A percentile compares a stretch with the other conserved stretches of the same genome.
phyloP scores from a whole-genome alignment of 37 sponge, comb jelly and placozoan species.

The Eunapius fragilis region DNA sequence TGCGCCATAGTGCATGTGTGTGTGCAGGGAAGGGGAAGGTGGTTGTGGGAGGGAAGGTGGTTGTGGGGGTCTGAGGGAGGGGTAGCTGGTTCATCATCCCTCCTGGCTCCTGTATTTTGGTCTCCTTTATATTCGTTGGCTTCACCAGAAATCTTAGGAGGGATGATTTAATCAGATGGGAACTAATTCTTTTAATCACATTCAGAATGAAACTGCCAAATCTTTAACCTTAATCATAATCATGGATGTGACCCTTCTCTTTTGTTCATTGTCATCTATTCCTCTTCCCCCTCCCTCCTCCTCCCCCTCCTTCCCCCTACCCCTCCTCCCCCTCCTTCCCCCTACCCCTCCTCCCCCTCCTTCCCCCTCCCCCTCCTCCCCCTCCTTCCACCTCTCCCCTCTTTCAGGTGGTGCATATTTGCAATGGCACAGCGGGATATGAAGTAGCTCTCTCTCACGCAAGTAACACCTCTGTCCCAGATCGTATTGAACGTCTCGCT shows the following conservation, averaged over 20 bases:
- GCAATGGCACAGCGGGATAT: background rate
- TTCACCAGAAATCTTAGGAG: too few species aligned
- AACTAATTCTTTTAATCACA: too few species aligned
- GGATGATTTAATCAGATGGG: too few species aligned
- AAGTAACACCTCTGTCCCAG: background rate
- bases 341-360: background rate
- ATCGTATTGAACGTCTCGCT: too few species aligned
- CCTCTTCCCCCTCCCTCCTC: background rate
- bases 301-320: background rate
- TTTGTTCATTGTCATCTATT: background rate
- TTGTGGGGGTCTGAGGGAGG: too few species aligned
- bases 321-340: background rate
- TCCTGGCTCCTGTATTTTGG: too few species aligned
- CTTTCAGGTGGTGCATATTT: slow-evolving; percentile 12
- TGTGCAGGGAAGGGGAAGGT: too few species aligned
- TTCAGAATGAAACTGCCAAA: background rate
- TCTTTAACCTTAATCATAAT: too few species aligned
- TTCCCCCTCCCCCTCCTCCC: slow-evolving; percentile 26
- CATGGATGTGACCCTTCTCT: background rate
- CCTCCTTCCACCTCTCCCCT: slow-evolving; percentile 14
- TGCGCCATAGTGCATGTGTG: too few species aligned
- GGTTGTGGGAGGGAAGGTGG: too few species aligned
- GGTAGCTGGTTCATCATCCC: too few species aligned
- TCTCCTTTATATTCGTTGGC: too few species aligned
- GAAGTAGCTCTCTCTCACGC: slow-evolving; percentile 3